These are phyloP conservation scores for Troides aeacus DNA, from an alignment of 2,888 invertebrate species.

Conservation along the genomic window DNA sequence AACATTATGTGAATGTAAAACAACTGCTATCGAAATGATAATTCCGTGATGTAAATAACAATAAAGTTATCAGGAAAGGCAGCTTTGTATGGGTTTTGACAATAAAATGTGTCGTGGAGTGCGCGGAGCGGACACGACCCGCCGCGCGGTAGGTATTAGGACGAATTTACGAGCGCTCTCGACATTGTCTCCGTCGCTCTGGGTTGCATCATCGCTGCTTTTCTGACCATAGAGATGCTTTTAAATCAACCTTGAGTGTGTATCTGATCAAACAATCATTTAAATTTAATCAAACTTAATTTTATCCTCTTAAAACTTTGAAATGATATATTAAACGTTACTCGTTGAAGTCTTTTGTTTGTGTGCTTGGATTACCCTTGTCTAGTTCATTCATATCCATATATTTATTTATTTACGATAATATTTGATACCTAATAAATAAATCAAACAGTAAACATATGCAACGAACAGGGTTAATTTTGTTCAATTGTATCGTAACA, in stretches of 20 bases:
- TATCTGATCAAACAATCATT: conserved; percentile 11
- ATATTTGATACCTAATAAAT: too few relatives aligned
- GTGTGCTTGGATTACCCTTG: not conserved
- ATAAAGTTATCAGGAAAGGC: conserved; percentile 75
- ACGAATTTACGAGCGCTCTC: conserved; percentile 65
- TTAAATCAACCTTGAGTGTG: conserved; percentile 25
- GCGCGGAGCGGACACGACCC: conserved; percentile 53
- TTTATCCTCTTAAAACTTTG: too few relatives aligned
- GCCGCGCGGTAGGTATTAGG: conserved; percentile 58
- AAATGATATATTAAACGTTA: not conserved
- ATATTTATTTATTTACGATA: too few relatives aligned
- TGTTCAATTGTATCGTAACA: conserved; percentile 66
- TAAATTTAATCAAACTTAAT: too few relatives aligned
- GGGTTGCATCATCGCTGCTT: conserved; percentile 31
- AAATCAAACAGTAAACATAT: conserved; percentile 47
- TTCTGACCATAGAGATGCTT: conserved; percentile 4
- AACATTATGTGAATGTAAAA: conserved; percentile 74
- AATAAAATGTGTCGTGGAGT: conserved; percentile 71
- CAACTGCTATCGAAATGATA: conserved; percentile 75
- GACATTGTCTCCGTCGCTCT: conserved; percentile 36
- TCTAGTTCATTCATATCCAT: too few relatives aligned
- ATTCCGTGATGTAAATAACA: conserved; percentile 78
- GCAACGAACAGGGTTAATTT: conserved; percentile 73
- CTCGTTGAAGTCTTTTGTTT: conserved; percentile 61
- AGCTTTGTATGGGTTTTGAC: conserved; percentile 74